Evolutionary conservation across 2,113 vertebrate species (phyloP).

Genomic region (Raja brachyura): DNA sequence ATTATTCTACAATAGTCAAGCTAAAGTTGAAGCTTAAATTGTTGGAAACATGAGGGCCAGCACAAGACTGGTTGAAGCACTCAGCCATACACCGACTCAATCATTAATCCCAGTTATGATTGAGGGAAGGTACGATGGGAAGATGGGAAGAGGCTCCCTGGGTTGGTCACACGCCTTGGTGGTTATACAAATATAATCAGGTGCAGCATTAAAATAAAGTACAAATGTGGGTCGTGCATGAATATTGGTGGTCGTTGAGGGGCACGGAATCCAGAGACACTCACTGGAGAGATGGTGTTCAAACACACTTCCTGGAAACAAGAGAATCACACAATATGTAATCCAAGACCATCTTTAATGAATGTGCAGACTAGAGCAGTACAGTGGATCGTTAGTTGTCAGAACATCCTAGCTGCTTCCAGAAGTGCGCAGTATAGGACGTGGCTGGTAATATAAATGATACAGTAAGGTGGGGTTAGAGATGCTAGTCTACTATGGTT

Average conservation of each 20-base stretch:
- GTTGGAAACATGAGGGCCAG: background rate
- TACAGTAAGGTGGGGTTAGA: no score
- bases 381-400: no score
- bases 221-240: background rate
- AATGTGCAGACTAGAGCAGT: no score
- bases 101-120: background rate
- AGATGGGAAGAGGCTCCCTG: background rate
- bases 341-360: no score
- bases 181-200: background rate
- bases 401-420: no score
- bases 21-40: background rate
- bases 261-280: background rate
- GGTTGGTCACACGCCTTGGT: background rate
- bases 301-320: background rate
- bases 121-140: background rate
- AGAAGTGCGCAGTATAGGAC: no score
- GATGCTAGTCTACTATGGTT: no score
- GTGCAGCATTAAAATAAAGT: background rate
- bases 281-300: background rate
- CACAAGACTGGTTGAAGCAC: background rate
- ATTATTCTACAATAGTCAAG: background rate
- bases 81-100: background rate
- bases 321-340: no score
- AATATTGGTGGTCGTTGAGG: background rate
- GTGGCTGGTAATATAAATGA: no score